Conservation (phyloP, 2,797 vertebrate genomes). For the Parauchenoglanis ngamensis region DNA sequence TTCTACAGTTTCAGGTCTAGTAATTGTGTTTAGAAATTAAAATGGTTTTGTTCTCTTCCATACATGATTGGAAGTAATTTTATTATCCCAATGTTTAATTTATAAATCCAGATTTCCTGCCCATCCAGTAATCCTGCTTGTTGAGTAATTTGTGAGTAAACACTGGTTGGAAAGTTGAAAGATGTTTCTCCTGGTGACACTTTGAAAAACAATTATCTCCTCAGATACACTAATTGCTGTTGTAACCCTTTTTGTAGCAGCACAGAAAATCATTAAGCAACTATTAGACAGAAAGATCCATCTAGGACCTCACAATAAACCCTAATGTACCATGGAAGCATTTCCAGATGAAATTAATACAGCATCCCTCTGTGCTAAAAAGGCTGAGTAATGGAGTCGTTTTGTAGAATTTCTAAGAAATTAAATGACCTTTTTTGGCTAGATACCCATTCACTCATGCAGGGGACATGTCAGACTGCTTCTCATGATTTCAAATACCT, state of each 20-base stretch:
- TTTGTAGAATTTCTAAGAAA: background rate
- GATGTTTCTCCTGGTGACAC: background rate
- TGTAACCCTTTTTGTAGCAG: slow-evolving; percentile 38
- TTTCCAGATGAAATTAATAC: slow-evolving; percentile 37
- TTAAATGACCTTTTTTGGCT: slow-evolving; percentile 4
- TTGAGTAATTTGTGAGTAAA: background rate
- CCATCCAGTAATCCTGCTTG: background rate
- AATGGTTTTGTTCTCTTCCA: background rate
- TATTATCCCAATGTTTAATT: background rate
- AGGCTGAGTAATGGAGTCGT: background rate
- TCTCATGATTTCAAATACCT: slow-evolving; percentile 41
- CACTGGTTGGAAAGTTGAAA: slow-evolving; percentile 10
- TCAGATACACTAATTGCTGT: slow-evolving; percentile 36
- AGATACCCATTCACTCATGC: slow-evolving; percentile 16
- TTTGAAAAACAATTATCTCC: slow-evolving; percentile 37
- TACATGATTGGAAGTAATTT: background rate
- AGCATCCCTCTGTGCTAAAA: slow-evolving; percentile 5
- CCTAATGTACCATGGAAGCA: slow-evolving; percentile 31
- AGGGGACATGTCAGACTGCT: slow-evolving; percentile 16
- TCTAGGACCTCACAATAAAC: slow-evolving; percentile 24
- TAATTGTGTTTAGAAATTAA: background rate
- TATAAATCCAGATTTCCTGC: background rate
- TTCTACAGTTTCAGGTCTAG: background rate
- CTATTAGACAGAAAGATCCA: slow-evolving; percentile 31
- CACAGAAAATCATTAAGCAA: slow-evolving; percentile 49